Base-by-base conservation (phyloP, 2,888 invertebrate species). In the Pristionchus japonicus region DNA sequence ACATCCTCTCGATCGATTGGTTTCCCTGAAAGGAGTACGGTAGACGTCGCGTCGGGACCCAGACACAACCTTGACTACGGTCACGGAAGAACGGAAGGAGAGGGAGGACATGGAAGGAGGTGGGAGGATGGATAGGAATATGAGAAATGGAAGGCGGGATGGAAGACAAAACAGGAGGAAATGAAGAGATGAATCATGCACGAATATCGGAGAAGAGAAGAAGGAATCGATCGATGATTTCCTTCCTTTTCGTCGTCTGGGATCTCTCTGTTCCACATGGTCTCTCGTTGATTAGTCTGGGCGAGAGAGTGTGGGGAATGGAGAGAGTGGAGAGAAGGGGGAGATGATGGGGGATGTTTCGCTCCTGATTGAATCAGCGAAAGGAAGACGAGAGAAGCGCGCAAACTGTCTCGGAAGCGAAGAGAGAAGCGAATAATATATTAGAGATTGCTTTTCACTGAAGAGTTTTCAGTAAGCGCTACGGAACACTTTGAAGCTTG, bases 81-180 rank as follows among this genome's bases (percentile, higher is more conserved):
- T 40, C 40, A 74, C 74, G 17, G 74, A 74, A 20, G 74, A 74
- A 40, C 74, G 74, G 74, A 40, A 74, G 40, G 74, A 40, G 74
- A 74, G 74, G 40, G 74, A 74, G 40, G 74, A 74, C 74, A 74
- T 74, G 43, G 17, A 47, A 80, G 47, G 43, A 47, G 43, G 43
- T 31, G 43, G 27, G 49, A 34, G 74, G 37, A 52, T n/a, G n/a
- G n/a, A n/a, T n/a, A n/a, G 23, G 52, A 52, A 67, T 67, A 67
- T 27, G 67, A 27, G 34, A 67, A 67, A 34, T 67, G 23, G 77
- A 43, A 77, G 43, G 77, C n/a, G n/a, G n/a, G 77, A 67, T 67
- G 77, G 43, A 77, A 77, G 47, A 77, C 43, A 77, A 77, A 47
- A 43, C 40, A 34, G 31, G 15, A 23, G 34, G 77, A 43, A 52